Evolutionary conservation across 2,888 invertebrate genomes (phyloP).

Genomic region (Pycnomerus fuliginosus): DNA sequence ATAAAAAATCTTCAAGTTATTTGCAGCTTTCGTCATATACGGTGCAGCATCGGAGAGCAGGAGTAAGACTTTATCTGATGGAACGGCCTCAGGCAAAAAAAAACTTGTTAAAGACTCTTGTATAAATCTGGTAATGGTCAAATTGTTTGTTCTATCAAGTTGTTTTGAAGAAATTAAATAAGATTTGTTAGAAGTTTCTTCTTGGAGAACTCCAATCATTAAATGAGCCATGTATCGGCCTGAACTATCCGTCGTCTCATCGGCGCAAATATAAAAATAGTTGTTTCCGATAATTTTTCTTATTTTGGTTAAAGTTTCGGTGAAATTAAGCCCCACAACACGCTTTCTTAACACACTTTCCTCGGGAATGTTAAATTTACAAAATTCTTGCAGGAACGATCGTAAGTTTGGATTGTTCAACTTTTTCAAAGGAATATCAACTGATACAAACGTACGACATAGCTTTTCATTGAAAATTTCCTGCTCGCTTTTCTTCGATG

Average conservation of each 20-base stretch:
- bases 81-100: conserved; percentile 4
- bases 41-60: conserved; percentile 8
- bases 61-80: conserved; percentile 2
- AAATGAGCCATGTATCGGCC: neutral
- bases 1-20: conserved; percentile 30
- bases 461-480: neutral
- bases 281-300: neutral
- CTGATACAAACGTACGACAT: neutral
- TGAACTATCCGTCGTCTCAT: neutral
- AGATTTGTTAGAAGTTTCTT: neutral
- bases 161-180: neutral
- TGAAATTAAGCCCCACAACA: neutral
- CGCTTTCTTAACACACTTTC: conserved; percentile 1
- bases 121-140: neutral
- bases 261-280: neutral
- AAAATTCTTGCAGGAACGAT: neutral
- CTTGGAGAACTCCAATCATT: neutral
- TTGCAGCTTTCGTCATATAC: conserved; percentile 31
- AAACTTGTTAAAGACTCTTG: neutral
- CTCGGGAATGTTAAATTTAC: neutral
- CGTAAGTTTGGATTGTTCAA: neutral
- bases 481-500: neutral
- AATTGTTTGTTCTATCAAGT: neutral
- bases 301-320: neutral
- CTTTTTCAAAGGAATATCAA: neutral